phyloP scores from a whole-genome alignment of 2,113 vertebrate genomes.

The Heterochromis multidens region DNA sequence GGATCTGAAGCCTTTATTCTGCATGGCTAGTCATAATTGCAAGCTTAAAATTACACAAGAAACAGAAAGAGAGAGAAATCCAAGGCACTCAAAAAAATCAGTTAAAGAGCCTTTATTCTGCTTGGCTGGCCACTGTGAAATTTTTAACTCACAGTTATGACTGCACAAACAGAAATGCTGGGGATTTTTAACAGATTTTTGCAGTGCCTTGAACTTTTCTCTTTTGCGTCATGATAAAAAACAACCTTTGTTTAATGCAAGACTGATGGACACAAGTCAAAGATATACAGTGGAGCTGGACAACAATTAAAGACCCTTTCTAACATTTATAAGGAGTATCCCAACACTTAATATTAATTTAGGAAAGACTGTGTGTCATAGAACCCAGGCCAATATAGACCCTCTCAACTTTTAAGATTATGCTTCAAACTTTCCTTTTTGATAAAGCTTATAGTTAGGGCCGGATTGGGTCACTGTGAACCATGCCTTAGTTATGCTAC shows the following conservation, averaged over 20 bases:
- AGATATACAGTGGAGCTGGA: background rate
- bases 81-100: conserved; percentile 31
- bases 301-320: background rate
- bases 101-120: conserved; percentile 48
- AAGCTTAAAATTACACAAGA: conserved; percentile 43
- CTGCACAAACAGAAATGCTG: background rate
- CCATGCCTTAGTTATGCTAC: background rate
- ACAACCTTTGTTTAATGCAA: background rate
- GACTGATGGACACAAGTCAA: background rate
- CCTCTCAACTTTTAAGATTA: background rate
- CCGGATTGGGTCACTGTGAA: background rate
- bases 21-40: conserved; percentile 52
- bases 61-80: background rate
- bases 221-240: background rate
- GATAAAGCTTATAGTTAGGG: background rate
- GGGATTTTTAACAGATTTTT: background rate
- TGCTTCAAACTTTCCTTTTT: background rate
- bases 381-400: background rate
- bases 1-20: conserved; percentile 54
- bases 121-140: conserved; percentile 39
- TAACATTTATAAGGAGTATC: background rate
- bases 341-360: background rate
- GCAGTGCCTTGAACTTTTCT: background rate
- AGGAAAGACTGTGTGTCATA: background rate
- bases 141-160: conserved; percentile 7